Evolutionary conservation across 2,797 vertebrate genomes (phyloP).

Genomic region (Knipowitschia caucasica): DNA sequence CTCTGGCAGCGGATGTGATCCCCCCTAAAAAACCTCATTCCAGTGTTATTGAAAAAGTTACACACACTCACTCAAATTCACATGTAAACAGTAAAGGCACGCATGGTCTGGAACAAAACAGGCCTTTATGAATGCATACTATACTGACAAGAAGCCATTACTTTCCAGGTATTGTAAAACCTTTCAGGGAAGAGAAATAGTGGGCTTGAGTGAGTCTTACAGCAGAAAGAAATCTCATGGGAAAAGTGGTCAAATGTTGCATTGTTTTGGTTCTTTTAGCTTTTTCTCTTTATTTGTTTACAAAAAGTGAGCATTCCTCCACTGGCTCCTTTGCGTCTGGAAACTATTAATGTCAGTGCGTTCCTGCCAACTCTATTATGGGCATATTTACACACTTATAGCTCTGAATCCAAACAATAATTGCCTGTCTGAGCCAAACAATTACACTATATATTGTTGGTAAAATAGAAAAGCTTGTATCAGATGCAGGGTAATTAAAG

Average conservation of each 20-base stretch:
- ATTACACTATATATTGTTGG: constrained; percentile 60
- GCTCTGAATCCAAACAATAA: constrained; percentile 61
- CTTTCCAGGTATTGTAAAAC: constrained; percentile 1
- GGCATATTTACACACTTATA: constrained; percentile 67
- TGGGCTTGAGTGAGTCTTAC: no score
- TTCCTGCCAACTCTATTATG: constrained; percentile 62
- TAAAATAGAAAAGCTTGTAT: constrained; percentile 51
- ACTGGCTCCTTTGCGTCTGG: constrained; percentile 60
- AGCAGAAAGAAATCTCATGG: background rate
- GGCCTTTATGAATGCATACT: background rate
- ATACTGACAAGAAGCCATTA: background rate
- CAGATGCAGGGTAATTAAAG: constrained; percentile 10
- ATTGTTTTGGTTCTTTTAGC: constrained; percentile 44
- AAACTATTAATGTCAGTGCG: constrained; percentile 57
- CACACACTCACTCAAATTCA: constrained; percentile 35
- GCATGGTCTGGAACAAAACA: constrained; percentile 6
- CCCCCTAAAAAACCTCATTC: constrained; percentile 38
- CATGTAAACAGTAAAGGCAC: constrained; percentile 30
- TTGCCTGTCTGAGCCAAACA: constrained; percentile 39
- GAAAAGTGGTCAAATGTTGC: constrained; percentile 17
- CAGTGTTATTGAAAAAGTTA: constrained; percentile 39
- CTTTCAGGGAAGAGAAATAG: background rate
- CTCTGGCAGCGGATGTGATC: constrained; percentile 50
- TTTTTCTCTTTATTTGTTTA: constrained; percentile 52
- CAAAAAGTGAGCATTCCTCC: constrained; percentile 60